A percentile compares a stretch with the other conserved stretches of the same genome.
phyloP scores from a whole-genome alignment of 2,797 vertebrate genomes.

The Petrocephalus schoutedeni region DNA sequence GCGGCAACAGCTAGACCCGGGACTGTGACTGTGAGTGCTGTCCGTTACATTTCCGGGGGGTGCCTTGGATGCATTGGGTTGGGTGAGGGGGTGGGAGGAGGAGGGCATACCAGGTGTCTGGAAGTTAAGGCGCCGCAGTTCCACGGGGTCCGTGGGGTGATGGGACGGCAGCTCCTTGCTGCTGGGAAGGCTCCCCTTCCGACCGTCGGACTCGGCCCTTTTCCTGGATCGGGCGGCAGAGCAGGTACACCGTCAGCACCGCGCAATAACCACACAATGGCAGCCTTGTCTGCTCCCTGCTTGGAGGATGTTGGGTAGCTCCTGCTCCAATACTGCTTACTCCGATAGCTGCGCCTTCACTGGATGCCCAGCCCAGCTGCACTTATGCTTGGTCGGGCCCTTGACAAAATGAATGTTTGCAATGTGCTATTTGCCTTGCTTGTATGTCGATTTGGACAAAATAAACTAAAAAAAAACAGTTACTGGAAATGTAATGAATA shows the following conservation, averaged over 20 bases:
- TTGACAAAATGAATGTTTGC: background rate
- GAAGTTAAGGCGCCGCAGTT: constrained; percentile 94
- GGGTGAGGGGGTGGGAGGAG: background rate
- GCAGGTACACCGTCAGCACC: background rate
- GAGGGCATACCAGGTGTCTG: constrained; percentile 85
- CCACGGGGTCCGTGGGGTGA: constrained; percentile 92
- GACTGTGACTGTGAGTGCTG: background rate
- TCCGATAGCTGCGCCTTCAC: background rate
- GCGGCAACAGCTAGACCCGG: background rate
- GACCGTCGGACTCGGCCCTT: constrained; percentile 89
- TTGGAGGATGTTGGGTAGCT: background rate
- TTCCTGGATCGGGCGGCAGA: constrained; percentile 65
- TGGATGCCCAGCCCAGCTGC: background rate
- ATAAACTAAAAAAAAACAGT: background rate
- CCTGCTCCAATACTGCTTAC: background rate
- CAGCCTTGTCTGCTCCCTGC: background rate
- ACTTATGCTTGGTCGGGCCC: background rate
- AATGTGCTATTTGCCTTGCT: background rate
- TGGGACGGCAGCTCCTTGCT: constrained; percentile 92
- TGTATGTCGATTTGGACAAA: background rate
- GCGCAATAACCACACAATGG: background rate
- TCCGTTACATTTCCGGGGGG: background rate
- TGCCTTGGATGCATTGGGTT: background rate
- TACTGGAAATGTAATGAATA: background rate
- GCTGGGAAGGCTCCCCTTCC: constrained; percentile 94